Base-by-base conservation (phyloP, 2,888 invertebrate species). In the Limnephilus rhombicus region DNA sequence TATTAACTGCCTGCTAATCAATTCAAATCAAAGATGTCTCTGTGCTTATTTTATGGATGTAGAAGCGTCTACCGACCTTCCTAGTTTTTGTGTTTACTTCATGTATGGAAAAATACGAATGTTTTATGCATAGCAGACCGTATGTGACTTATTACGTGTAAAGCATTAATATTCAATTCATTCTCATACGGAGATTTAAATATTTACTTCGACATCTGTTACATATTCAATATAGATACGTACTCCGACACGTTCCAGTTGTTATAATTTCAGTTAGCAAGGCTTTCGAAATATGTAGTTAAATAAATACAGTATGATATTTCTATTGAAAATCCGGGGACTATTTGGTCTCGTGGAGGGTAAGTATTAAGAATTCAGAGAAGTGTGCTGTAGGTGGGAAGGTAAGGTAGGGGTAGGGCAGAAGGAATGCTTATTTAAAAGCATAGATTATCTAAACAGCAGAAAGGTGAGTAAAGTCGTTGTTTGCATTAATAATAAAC, bases 401-500 rank as follows among this genome's bases (percentile, higher is more conserved):
- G 68, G 68, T n/a, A 68, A 24, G 24, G 68, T 24, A 68, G 68
- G 11, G 68, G 24, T 68, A 24, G 24, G 18, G 85, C 24, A 83
- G 3, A n/a, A 45, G 45, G 49, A 86, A 86, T 86, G 86, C 45
- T 86, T 45, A 45, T 49, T 85, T 86, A 86, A 49, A 86, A 15
- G n/a, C 45, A n/a, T 37, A 45, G 45, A n/a, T 86, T 68, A n/a
- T 68, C 29, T 86, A 29, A 86, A 86, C 29, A 45, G 86, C 45
- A 86, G n/a, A 45, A 86, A 45, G 45, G 45, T 86, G 45, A 45
- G 86, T n/a, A 86, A 68, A 68, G 68, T 68, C 68, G 49, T 29
- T 86, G 45, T 45, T 86, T 86, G 86, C 29, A 86, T 45, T 86
- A 45, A 86, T 86, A 83, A 83, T 83, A 83, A 83, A 86, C 45